Base-by-base conservation (phyloP, 2,113 vertebrate species). In the Hippocampus zosterae region DNA sequence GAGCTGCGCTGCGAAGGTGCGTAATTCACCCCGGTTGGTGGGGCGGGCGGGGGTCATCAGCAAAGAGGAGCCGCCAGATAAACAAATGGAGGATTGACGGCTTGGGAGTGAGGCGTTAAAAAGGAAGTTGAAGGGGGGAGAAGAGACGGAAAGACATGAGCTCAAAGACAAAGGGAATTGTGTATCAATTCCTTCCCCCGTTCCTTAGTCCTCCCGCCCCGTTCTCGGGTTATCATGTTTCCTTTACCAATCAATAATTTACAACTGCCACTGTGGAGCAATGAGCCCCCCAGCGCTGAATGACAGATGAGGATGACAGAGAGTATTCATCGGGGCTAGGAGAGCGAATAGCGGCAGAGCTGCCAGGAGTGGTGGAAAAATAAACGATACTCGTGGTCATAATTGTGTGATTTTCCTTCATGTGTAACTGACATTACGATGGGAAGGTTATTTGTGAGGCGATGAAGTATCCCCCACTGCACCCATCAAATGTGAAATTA, bases 171-270 rank as follows among this genome's bases (percentile, higher is more conserved):
- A 29, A 69, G 60, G 52, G 75, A 74, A 71, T 44, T 76, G 68
- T 75, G 11, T 57, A 48, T 65, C 70, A 67, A 79, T 52, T 59
- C 56, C 65, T 67, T 65, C 23, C 2, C 62, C 8, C 61, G 74
- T 78, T 37, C 63, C 72, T 59, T 42, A 33, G 53, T 78, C 50
- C 68, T 48, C 69, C 56, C 70, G 55, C 69, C 66, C 68, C 72
- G 68, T 78, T 80, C 77, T 71, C 56, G 62, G 61, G 72, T 79
- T 84, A 89, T 88, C 85, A 81, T 81, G 80, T 88, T 88, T 84
- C 85, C 71, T 66, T 64, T 82, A 84, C 77, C 85, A 80, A 88
- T 90, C 89, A 88, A 89, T 91, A 89, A 86, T 89, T 86, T 82
- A 87, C 81, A 78, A 74, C 74, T 81, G 84, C 81, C 75, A 65